Percentiles rank a stretch among this genome's conserved stretches.
phyloP scores from a whole-genome alignment of 53 echinoderm and acorn worm species.

The Astropecten irregularis region DNA sequence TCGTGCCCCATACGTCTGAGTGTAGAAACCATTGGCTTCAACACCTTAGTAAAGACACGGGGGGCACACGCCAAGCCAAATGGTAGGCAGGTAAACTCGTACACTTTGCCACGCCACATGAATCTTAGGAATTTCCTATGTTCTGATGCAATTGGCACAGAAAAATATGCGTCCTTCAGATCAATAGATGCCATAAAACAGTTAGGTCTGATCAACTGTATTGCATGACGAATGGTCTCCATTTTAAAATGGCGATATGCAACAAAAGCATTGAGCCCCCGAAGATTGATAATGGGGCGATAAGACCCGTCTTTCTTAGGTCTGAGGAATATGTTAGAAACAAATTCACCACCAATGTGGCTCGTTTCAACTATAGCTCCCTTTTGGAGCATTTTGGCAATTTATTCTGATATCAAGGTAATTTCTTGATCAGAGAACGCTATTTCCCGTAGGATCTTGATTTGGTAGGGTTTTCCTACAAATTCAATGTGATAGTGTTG shows the following conservation, averaged over 20 bases:
- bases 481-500: constrained; percentile 12
- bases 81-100: neutral
- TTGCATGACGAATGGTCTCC: neutral
- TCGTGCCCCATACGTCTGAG: neutral
- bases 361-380: neutral
- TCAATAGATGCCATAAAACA: no score
- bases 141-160: neutral
- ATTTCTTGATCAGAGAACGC: neutral
- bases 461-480: neutral
- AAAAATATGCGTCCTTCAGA: no score
- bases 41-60: neutral
- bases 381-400: neutral
- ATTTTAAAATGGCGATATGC: no score
- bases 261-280: constrained; percentile 4
- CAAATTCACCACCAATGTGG: neutral
- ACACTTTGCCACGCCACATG: neutral
- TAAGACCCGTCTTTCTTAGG: constrained; percentile 57
- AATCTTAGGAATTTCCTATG: neutral
- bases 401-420: neutral
- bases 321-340: constrained; percentile 55
- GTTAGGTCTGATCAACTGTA: neutral
- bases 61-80: neutral
- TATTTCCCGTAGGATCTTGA: neutral
- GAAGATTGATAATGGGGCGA: no score
- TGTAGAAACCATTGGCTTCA: neutral